phyloP scores from a whole-genome alignment of 1,140 invertebrate genomes.

The Lerema accius region DNA sequence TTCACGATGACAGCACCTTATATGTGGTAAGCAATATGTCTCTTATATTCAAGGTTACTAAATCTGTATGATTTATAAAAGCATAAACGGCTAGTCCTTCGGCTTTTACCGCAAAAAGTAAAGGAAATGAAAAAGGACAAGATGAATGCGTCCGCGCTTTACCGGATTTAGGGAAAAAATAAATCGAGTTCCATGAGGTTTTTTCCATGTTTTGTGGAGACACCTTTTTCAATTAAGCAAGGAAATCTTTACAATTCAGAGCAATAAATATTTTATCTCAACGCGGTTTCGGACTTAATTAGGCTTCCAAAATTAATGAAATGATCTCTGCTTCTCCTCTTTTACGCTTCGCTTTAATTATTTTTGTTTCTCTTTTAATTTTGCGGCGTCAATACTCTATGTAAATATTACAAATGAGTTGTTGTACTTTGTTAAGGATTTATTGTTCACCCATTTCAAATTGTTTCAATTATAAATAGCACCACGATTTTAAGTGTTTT shows the following conservation, averaged over 20 bases:
- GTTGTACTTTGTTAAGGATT: too few species aligned
- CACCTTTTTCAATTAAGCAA: constrained; percentile 23
- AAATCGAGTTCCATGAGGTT: constrained; percentile 32
- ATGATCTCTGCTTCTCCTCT: constrained; percentile 4
- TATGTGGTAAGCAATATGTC: constrained; percentile 8
- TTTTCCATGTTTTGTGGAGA: constrained; percentile 15
- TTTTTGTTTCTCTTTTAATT: neutral
- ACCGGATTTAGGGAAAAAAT: constrained; percentile 43
- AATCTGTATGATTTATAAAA: constrained; percentile 48
- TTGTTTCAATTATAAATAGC: too few species aligned
- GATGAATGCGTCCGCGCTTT: constrained; percentile 46
- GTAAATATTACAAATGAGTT: too few species aligned
- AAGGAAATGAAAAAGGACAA: constrained; percentile 49
- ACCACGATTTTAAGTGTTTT: too few species aligned
- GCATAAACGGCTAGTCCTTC: constrained; percentile 34
- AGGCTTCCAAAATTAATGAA: constrained; percentile 12
- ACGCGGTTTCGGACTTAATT: constrained; percentile 1
- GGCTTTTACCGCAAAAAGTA: constrained; percentile 44
- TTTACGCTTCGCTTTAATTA: neutral
- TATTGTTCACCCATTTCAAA: too few species aligned
- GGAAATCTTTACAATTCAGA: constrained; percentile 9
- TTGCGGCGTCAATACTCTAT: neutral
- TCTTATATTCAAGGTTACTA: constrained; percentile 20
- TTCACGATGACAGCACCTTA: too few species aligned
- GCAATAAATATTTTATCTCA: neutral